Conservation (phyloP, 2,797 vertebrate genomes). For the Glossophaga mutica region DNA sequence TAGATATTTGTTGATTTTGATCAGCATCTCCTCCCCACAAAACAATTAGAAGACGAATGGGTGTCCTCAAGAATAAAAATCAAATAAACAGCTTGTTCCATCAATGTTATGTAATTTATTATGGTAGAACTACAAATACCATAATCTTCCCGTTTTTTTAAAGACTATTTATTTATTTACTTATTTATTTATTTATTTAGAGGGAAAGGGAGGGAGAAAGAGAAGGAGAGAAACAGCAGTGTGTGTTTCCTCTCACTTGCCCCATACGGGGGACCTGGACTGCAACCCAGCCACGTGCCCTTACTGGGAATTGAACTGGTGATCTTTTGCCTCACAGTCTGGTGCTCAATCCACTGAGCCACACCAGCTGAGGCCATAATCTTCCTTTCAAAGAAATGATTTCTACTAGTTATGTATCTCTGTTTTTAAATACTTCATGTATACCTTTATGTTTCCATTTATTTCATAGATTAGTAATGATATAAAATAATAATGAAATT, state of each 20-base stretch:
- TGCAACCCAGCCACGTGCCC: no score
- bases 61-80: neutral
- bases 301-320: no score
- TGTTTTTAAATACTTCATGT: neutral
- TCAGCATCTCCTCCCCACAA: neutral
- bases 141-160: neutral
- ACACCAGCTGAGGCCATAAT: neutral
- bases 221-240: no score
- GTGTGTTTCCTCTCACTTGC: no score
- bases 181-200: no score
- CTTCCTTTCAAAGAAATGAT: neutral
- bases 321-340: no score
- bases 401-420: neutral
- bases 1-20: slow-evolving; percentile 52
- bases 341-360: no score
- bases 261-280: no score
- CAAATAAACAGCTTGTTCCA: neutral
- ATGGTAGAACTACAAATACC: neutral
- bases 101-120: neutral
- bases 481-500: neutral
- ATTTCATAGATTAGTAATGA: neutral
- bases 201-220: no score
- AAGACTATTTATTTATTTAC: no score
- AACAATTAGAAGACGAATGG: neutral
- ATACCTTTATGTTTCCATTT: neutral